Evolutionary conservation across 2,888 invertebrate genomes (phyloP).

Genomic region (Zonitis immaculata): DNA sequence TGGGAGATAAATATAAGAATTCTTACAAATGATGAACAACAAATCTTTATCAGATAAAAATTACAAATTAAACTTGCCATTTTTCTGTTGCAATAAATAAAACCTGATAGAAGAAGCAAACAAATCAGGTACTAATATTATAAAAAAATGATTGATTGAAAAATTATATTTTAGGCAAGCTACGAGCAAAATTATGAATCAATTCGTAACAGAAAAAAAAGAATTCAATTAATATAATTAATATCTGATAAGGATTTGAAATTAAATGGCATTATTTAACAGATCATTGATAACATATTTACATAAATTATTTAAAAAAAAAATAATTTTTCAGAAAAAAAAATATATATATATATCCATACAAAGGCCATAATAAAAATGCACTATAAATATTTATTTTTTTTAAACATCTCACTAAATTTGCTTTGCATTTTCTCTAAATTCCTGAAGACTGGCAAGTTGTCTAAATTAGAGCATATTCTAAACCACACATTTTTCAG

Average conservation of each 20-base stretch:
- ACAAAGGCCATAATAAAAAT: neutral
- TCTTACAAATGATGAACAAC: neutral
- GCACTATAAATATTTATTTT: neutral
- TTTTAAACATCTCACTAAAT: constrained; percentile 9
- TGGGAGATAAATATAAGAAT: neutral
- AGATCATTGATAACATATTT: constrained; percentile 4
- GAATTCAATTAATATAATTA: constrained; percentile 10
- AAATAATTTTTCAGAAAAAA: neutral
- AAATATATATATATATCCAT: too few species aligned
- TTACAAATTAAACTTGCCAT: constrained; percentile 3
- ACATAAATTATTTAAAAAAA: neutral
- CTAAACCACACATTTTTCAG: constrained; percentile 22
- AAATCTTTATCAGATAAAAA: constrained; percentile 19
- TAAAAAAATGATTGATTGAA: neutral
- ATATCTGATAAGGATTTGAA: constrained; percentile 17
- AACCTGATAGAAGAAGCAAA: too few species aligned
- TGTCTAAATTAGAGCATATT: constrained; percentile 17
- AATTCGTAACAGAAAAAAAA: neutral
- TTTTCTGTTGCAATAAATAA: too few species aligned
- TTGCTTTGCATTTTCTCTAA: constrained; percentile 19
- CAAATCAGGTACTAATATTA: constrained; percentile 13
- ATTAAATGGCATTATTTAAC: constrained; percentile 12
- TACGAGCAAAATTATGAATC: constrained; percentile 5
- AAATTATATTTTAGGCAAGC: constrained; percentile 7
- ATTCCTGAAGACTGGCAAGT: constrained; percentile 25